Evolutionary conservation across 2,797 vertebrate species (phyloP).

Genomic region (Sarcophilus harrisii): DNA sequence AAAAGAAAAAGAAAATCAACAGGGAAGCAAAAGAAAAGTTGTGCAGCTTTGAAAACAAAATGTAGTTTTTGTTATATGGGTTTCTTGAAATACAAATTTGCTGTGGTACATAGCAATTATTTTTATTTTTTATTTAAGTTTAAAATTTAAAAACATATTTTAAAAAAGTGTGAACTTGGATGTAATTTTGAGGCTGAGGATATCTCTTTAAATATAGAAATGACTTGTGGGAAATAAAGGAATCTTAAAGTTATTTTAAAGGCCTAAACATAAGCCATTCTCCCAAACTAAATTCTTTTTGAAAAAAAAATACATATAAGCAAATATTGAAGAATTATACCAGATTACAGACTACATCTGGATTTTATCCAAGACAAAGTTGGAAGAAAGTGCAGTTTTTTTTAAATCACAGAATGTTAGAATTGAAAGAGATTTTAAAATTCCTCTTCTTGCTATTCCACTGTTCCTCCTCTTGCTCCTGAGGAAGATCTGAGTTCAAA

Average conservation of each 20-base stretch:
- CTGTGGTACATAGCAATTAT: no score
- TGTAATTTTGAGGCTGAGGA: not conserved
- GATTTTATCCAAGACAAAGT: not conserved
- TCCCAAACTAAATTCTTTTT: not conserved
- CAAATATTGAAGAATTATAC: not conserved
- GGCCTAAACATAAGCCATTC: not conserved
- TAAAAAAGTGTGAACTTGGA: not conserved
- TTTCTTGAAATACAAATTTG: no score
- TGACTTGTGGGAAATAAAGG: not conserved
- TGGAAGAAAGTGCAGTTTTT: not conserved
- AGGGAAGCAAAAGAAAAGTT: no score
- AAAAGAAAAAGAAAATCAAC: no score
- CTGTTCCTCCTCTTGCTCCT: not conserved
- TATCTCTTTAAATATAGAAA: not conserved
- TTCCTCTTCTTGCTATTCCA: not conserved
- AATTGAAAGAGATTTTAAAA: not conserved
- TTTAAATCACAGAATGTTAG: not conserved
- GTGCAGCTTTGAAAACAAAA: no score
- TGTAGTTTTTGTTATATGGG: no score
- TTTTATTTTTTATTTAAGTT: no score
- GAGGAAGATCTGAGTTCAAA: not conserved
- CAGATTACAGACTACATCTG: not conserved
- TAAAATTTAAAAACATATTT: no score
- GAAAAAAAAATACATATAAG: not conserved
- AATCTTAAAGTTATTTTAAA: not conserved